Evolutionary conservation across 2,113 vertebrate species (phyloP).

Genomic region (Sterna hirundo): DNA sequence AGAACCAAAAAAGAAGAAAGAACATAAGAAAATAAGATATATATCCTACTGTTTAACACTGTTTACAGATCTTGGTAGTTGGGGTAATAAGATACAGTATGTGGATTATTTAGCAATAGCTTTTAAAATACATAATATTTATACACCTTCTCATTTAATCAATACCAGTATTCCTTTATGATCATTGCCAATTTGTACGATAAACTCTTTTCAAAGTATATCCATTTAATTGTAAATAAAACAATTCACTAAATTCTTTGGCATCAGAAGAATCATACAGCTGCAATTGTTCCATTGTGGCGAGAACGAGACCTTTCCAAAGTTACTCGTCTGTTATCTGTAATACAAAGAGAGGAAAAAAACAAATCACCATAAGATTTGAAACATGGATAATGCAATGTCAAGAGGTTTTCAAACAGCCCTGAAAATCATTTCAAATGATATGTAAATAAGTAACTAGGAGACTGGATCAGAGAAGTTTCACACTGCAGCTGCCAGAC

Average conservation of each 20-base stretch:
- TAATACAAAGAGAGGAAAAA: slow-evolving; percentile 71
- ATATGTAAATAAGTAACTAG: slow-evolving; percentile 79
- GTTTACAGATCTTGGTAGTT: slow-evolving; percentile 64
- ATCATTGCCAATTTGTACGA: slow-evolving; percentile 25
- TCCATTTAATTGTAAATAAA: slow-evolving; percentile 53
- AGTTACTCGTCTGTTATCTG: slow-evolving; percentile 90
- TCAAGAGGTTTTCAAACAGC: slow-evolving; percentile 71
- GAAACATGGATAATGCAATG: slow-evolving; percentile 59
- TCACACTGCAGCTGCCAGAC: slow-evolving; percentile 70
- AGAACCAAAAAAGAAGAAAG: not conserved
- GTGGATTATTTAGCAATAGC: slow-evolving; percentile 46
- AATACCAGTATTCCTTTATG: slow-evolving; percentile 50
- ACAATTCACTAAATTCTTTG: slow-evolving; percentile 74
- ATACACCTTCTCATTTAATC: slow-evolving; percentile 35
- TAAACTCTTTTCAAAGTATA: slow-evolving; percentile 44
- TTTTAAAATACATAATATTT: slow-evolving; percentile 48
- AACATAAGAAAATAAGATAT: slow-evolving; percentile 47
- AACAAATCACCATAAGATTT: slow-evolving; percentile 57
- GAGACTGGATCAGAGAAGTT: slow-evolving; percentile 79
- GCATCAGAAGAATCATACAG: slow-evolving; percentile 80
- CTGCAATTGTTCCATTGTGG: slow-evolving; percentile 85
- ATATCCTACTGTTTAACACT: slow-evolving; percentile 55
- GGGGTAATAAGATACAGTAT: slow-evolving; percentile 51
- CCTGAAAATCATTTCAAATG: slow-evolving; percentile 74
- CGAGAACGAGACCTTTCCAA: slow-evolving; percentile 97